A percentile compares a stretch with the other conserved stretches of the same genome.
Conservation (phyloP, 2,888 invertebrate genomes). For the Drosophila barbarae region DNA sequence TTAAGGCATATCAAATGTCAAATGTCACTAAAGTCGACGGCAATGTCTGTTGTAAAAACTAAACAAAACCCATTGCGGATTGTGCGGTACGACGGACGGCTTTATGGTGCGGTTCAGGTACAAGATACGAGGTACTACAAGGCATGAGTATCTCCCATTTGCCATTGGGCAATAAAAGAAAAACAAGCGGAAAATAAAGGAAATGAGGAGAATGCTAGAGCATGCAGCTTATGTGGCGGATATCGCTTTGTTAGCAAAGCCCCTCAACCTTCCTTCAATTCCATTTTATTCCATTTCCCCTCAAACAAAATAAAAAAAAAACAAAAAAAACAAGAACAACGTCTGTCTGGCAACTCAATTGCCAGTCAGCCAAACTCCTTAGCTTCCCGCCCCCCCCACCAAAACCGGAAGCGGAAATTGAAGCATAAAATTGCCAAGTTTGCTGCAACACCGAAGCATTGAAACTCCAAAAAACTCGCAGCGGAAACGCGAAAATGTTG, state of each 20-base stretch:
- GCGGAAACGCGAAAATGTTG: slow-evolving; percentile 39
- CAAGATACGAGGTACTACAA: background rate
- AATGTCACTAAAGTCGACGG: slow-evolving; percentile 65
- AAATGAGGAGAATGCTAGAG: slow-evolving; percentile 38
- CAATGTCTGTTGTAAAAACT: slow-evolving; percentile 65
- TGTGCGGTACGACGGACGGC: slow-evolving; percentile 21
- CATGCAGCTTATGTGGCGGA: slow-evolving; percentile 47
- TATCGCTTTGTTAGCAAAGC: slow-evolving; percentile 37
- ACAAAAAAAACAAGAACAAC: background rate
- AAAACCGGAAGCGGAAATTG: slow-evolving; percentile 70
- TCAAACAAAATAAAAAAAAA: background rate
- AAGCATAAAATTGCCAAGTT: slow-evolving; percentile 73
- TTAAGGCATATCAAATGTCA: slow-evolving; percentile 74
- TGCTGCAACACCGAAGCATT: slow-evolving; percentile 42
- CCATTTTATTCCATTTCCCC: slow-evolving; percentile 5
- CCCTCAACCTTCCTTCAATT: slow-evolving; percentile 7
- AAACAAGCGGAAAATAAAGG: slow-evolving; percentile 30
- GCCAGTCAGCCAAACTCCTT: slow-evolving; percentile 53
- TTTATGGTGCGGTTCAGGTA: slow-evolving; percentile 60
- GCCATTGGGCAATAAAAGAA: slow-evolving; percentile 35
- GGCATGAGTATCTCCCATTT: slow-evolving; percentile 12
- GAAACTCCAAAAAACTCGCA: slow-evolving; percentile 17
- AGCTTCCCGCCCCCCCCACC: slow-evolving; percentile 12
- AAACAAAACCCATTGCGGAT: slow-evolving; percentile 46
- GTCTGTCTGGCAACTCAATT: slow-evolving; percentile 55